phyloP scores from a whole-genome alignment of 2,113 vertebrate species.

The Setophaga petechia region DNA sequence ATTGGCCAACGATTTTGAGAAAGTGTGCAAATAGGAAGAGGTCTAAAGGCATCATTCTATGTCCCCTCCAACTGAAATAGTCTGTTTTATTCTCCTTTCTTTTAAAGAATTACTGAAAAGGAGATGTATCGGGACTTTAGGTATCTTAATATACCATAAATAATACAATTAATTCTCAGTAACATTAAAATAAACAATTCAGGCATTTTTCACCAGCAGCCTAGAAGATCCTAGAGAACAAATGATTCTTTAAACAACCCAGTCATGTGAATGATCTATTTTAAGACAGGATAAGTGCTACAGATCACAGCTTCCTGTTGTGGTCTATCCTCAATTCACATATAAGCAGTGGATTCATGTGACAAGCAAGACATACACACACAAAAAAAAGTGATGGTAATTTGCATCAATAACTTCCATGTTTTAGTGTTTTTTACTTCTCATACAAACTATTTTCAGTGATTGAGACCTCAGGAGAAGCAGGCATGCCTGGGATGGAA shows the following conservation, averaged over 20 bases:
- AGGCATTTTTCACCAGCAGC: background rate
- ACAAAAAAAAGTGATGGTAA: background rate
- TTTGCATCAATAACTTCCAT: background rate
- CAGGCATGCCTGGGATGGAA: background rate
- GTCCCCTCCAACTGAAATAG: background rate
- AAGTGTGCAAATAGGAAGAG: background rate
- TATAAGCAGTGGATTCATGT: rapidly evolving
- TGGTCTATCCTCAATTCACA: background rate
- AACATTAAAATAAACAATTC: background rate
- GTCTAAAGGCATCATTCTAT: background rate
- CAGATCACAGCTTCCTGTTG: background rate
- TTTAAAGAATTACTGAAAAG: background rate
- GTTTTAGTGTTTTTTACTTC: background rate
- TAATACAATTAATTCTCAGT: background rate
- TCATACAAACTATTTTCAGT: background rate
- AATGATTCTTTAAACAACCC: background rate
- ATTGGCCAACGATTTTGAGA: background rate
- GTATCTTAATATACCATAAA: background rate
- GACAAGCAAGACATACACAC: background rate
- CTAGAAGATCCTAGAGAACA: background rate
- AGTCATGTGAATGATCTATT: background rate
- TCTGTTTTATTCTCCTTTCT: background rate
- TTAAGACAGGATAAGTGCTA: background rate
- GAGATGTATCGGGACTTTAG: background rate
- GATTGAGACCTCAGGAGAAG: background rate